phyloP scores from a whole-genome alignment of 2,797 vertebrate genomes.

The Orestias chungarensis region DNA sequence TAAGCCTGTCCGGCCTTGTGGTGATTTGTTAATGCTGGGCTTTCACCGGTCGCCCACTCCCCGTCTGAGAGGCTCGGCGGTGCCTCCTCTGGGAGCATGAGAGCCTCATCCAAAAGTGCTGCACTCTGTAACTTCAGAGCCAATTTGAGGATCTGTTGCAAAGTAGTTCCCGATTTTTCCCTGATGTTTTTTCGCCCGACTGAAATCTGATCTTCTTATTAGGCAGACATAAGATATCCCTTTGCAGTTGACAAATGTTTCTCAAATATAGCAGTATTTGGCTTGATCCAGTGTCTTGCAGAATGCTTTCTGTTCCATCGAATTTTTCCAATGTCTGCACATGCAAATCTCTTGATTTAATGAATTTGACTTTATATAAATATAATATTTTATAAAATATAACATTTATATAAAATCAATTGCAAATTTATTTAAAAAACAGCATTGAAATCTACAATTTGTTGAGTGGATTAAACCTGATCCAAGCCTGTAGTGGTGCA shows the following conservation, averaged over 20 bases:
- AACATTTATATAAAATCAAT: too few relatives aligned
- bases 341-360: background rate
- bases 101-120: conserved; percentile 33
- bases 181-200: conserved; percentile 25
- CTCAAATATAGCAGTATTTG: background rate
- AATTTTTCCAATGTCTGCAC: background rate
- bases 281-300: background rate
- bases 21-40: conserved; percentile 52
- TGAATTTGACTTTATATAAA: background rate
- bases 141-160: conserved; percentile 25
- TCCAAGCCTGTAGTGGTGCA: background rate
- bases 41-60: conserved; percentile 52
- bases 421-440: too few relatives aligned
- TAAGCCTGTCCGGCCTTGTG: conserved; percentile 35
- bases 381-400: background rate
- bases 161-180: conserved; percentile 37
- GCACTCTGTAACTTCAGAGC: conserved; percentile 38
- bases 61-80: conserved; percentile 44
- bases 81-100: conserved; percentile 8
- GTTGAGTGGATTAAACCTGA: background rate
- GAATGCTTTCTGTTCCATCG: too few relatives aligned
- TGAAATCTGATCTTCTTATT: conserved; percentile 22
- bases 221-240: conserved; percentile 19
- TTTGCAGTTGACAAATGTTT: background rate
- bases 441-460: conserved; percentile 2